Evolutionary conservation across 2,888 invertebrate species (phyloP), one percentile per base, ranked within the genome.

Genomic region (Agrilus mali): DNA sequence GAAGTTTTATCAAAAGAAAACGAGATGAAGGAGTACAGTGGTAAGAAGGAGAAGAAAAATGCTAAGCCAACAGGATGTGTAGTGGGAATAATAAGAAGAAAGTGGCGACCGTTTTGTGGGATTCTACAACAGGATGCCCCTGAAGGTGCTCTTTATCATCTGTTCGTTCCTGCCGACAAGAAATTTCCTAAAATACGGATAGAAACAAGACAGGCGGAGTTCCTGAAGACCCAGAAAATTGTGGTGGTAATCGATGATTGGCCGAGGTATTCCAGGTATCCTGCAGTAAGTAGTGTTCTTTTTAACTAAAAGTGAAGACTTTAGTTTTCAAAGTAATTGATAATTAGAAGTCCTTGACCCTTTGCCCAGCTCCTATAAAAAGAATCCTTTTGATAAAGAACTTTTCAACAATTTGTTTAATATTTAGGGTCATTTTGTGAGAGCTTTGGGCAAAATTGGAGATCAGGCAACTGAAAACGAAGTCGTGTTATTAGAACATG

Each of bases 61-160:
- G 55, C 60, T 35, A 64, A 58, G 47, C 82, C 86, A 2, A 88
- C 88, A 1, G 90, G 85, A 0, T 70, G 72, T 53, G 76, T 94
- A 42, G 93, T 98, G n/a, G 96, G 95, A 2, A 92, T 98, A 49
- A 87, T 98, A 45, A 78, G 88, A 50, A 75, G 97, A 44, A 97
- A 96, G 62, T 96, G 97, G 95, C 73, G 95, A 34, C 96, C 95
- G 61, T 97, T 96, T 66, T 98, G 97, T 68, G 98, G 98, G 12
- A 92, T 97, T 54, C 67, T 98, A 43, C 80, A 89, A 63, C 79
- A 82, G 1, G 86, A 82, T 59, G 73, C 44, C 20, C 44, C 51
- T 65, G 75, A 78, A 36, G 75, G 78, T 0, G 14, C 44, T 35
- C 72, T 74, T 0, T 74, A 86, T 16, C 95, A 96, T 61, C 69